phyloP scores from a whole-genome alignment of 2,113 vertebrate species.

The Colius striatus region DNA sequence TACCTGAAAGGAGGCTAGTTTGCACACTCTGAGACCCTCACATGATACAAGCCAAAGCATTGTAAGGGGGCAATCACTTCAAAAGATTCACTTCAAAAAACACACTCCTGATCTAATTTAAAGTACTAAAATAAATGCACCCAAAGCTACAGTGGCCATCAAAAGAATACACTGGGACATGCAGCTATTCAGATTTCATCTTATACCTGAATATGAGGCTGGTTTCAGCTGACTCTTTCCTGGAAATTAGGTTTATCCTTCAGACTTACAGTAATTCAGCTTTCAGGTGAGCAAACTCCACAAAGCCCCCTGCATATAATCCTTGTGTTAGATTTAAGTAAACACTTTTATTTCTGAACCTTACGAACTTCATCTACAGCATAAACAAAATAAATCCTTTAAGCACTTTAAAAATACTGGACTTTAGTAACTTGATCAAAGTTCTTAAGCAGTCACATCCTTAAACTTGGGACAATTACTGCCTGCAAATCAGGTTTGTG shows the following conservation, averaged over 20 bases:
- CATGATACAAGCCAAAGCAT: not conserved
- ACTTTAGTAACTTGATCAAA: not conserved
- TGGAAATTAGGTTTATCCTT: constrained; percentile 19
- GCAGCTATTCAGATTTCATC: not conserved
- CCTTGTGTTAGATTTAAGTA: not conserved
- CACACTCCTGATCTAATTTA: not conserved
- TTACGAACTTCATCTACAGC: not conserved
- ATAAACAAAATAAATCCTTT: not conserved
- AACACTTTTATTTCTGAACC: not conserved
- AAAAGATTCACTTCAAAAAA: not conserved
- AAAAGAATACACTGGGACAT: not conserved
- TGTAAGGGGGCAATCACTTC: not conserved
- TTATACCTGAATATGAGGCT: not conserved
- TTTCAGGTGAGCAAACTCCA: constrained; percentile 23
- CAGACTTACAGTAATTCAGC: constrained; percentile 8
- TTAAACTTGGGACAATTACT: not conserved
- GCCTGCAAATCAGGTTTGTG: not conserved
- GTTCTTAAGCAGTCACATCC: not conserved
- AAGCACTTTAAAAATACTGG: not conserved
- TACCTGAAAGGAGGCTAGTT: not conserved
- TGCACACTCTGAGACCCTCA: not conserved
- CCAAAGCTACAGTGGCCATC: not conserved
- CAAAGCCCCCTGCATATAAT: not conserved
- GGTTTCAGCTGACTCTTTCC: constrained; percentile 10
- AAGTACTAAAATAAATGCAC: not conserved